Conservation (phyloP, 2,113 vertebrate species). For the Zeus faber region DNA sequence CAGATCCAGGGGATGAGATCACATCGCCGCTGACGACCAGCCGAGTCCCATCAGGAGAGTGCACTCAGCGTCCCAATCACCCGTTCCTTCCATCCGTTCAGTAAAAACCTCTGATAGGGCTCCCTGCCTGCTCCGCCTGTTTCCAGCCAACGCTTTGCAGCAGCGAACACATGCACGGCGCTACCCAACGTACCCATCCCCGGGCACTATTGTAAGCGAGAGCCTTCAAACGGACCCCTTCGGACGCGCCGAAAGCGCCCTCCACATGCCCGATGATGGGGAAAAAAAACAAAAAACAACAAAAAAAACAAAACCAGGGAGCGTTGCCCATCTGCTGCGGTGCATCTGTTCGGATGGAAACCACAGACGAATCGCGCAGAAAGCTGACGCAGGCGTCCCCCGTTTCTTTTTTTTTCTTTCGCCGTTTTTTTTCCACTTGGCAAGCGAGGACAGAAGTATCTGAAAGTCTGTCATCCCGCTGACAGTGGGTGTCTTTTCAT, state of each 20-base stretch:
- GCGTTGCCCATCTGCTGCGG: conserved; percentile 55
- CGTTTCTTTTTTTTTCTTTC: too few species aligned
- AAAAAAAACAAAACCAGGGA: conserved; percentile 9
- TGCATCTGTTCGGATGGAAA: conserved; percentile 57
- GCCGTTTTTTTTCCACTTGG: conserved; percentile 38
- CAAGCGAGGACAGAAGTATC: conserved; percentile 18
- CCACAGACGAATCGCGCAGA: conserved; percentile 32
- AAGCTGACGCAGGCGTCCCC: conserved; percentile 29
- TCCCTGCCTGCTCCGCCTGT: background rate
- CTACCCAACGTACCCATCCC: background rate
- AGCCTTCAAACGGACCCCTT: too few species aligned
- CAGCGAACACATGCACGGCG: background rate
- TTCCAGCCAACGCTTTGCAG: background rate
- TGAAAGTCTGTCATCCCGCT: conserved; percentile 17
- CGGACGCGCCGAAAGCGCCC: too few species aligned
- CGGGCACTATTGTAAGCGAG: conserved; percentile 36
- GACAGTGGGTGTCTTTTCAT: conserved; percentile 10
- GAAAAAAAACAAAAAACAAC: conserved; percentile 36
- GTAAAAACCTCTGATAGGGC: background rate
- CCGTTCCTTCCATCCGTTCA: conserved; percentile 24
- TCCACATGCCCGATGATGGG: conserved; percentile 46
- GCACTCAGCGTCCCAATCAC: conserved; percentile 8
- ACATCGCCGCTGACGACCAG: conserved; percentile 16
- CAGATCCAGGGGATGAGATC: conserved; percentile 24
- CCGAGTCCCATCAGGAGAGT: background rate